Percentiles rank a stretch among this genome's conserved stretches.
Evolutionary conservation across 2,888 invertebrate species (phyloP).

Genomic region (Chamaedrilus cognettii): DNA sequence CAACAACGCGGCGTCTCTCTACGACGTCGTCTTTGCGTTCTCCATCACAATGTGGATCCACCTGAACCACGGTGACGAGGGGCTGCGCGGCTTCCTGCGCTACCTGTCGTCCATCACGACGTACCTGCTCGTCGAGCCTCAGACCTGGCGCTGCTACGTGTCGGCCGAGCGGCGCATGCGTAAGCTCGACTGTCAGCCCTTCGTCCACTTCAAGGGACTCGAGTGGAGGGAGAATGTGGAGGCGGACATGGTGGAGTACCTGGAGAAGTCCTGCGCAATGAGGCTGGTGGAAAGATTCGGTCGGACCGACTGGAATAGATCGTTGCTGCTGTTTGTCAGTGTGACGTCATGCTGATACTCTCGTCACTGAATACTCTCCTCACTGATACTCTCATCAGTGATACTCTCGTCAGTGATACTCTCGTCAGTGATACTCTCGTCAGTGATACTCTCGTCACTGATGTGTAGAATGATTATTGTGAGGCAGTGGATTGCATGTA

Average conservation of each 20-base stretch:
- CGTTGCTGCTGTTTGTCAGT: background rate
- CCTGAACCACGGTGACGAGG: constrained; percentile 78
- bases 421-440: no score
- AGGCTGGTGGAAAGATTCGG: constrained; percentile 29
- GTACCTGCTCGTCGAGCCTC: constrained; percentile 76
- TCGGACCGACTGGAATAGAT: constrained; percentile 21
- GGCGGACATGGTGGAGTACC: constrained; percentile 65
- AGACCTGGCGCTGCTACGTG: constrained; percentile 83
- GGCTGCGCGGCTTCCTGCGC: constrained; percentile 68
- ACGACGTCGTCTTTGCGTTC: constrained; percentile 69
- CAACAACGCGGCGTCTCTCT: constrained; percentile 3
- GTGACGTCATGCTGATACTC: no score
- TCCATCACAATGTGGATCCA: constrained; percentile 92
- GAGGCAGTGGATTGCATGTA: no score
- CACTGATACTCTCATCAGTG: no score
- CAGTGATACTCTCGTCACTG: no score
- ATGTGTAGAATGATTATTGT: no score
- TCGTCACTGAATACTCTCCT: no score
- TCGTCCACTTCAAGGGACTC: constrained; percentile 67
- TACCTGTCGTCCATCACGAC: constrained; percentile 64
- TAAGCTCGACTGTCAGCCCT: constrained; percentile 65
- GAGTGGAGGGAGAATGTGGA: constrained; percentile 70
- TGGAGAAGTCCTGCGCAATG: constrained; percentile 60
- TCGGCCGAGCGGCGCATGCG: constrained; percentile 74
- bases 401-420: no score